Evolutionary conservation across 2,888 invertebrate genomes (phyloP).

Genomic region (Volucella zonaria): DNA sequence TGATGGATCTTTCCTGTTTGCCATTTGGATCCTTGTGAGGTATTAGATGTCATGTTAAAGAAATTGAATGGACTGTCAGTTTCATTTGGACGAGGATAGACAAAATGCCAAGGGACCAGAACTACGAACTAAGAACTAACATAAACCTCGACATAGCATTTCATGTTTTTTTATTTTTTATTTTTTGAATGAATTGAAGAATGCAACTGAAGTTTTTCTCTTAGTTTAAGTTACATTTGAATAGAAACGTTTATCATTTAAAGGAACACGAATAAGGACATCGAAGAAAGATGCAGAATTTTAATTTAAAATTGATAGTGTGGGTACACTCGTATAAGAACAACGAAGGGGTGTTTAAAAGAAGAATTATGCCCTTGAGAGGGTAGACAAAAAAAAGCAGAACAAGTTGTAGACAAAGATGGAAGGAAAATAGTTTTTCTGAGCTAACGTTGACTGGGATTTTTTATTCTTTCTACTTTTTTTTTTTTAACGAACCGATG

Average conservation of each 20-base stretch:
- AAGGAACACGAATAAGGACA: background rate
- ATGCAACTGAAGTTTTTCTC: slow-evolving; percentile 46
- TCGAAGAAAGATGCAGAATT: slow-evolving; percentile 44
- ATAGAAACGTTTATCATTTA: slow-evolving; percentile 66
- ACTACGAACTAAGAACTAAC: slow-evolving; percentile 11
- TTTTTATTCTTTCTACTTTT: slow-evolving; percentile 5
- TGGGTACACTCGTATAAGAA: background rate
- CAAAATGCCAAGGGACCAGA: slow-evolving; percentile 37
- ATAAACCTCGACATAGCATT: slow-evolving; percentile 4
- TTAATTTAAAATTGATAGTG: slow-evolving; percentile 57
- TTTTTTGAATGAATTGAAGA: slow-evolving; percentile 24
- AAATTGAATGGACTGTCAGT: slow-evolving; percentile 56
- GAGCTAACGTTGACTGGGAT: background rate
- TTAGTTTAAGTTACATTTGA: slow-evolving; percentile 52
- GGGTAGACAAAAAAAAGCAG: background rate
- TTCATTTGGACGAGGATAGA: slow-evolving; percentile 51
- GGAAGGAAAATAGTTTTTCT: slow-evolving; percentile 12
- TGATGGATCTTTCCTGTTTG: slow-evolving; percentile 54
- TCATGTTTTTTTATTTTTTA: slow-evolving; percentile 31
- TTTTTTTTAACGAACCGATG: slow-evolving; percentile 26
- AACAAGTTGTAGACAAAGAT: slow-evolving; percentile 7
- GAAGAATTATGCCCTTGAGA: background rate
- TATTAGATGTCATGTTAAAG: slow-evolving; percentile 21
- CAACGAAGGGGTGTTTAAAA: too few species aligned
- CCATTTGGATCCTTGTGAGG: slow-evolving; percentile 18